phyloP scores from a whole-genome alignment of 30 jellyfish, hydroid and myxozoan species.

The Aurelia aurita complex sp. Pacific region DNA sequence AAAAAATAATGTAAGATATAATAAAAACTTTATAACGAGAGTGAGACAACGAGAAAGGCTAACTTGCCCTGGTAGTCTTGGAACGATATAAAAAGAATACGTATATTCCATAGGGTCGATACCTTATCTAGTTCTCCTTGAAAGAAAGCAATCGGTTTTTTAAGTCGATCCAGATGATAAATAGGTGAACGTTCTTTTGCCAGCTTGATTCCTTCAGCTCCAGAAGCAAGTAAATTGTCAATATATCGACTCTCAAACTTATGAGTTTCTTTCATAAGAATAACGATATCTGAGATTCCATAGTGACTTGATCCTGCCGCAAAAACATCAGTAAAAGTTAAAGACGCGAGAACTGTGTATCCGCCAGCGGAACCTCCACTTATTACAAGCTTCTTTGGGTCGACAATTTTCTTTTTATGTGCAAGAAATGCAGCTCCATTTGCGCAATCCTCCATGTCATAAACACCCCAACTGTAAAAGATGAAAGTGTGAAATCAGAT shows the following conservation, averaged over 20 bases:
- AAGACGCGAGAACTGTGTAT: slow-evolving; percentile 74
- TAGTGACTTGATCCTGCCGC: slow-evolving; percentile 90
- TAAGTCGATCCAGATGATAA: slow-evolving; percentile 63
- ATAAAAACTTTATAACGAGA: not conserved
- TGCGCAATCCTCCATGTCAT: slow-evolving; percentile 84
- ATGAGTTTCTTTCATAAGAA: slow-evolving; percentile 74
- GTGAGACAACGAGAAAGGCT: not conserved
- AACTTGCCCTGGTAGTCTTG: too few relatives aligned
- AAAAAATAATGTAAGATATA: not conserved
- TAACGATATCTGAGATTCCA: slow-evolving; percentile 74
- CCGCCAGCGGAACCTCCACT: slow-evolving; percentile 98
- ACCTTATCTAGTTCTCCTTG: slow-evolving; percentile 96
- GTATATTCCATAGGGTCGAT: not conserved
- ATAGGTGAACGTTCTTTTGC: slow-evolving; percentile 83
- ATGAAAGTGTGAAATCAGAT: not conserved
- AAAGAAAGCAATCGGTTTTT: slow-evolving; percentile 76
- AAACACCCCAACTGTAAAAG: slow-evolving; percentile 84
- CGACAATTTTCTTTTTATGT: slow-evolving; percentile 68
- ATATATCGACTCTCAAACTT: slow-evolving; percentile 83
- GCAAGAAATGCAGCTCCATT: slow-evolving; percentile 82
- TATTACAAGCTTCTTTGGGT: slow-evolving; percentile 62
- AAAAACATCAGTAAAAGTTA: slow-evolving; percentile 74
- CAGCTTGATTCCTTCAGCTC: slow-evolving; percentile 57
- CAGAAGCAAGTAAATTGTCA: slow-evolving; percentile 71
- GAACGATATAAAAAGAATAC: too few relatives aligned